Conservation (phyloP, 30 jellyfish, hydroid and myxozoan species). For the Chrysaora quinquecirrha region DNA sequence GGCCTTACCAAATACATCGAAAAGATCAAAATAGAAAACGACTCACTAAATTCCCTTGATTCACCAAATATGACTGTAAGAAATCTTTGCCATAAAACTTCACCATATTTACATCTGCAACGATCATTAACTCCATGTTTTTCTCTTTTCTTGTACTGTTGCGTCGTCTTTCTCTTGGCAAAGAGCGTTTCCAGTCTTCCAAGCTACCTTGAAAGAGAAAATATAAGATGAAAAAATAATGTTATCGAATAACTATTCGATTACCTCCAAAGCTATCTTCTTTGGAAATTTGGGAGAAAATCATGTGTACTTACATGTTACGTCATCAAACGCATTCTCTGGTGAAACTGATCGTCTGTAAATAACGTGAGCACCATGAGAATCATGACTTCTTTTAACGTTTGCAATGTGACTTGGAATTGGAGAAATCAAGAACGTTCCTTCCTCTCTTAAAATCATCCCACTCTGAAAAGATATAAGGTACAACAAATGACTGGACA, state of each 20-base stretch:
- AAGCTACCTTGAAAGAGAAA: not conserved
- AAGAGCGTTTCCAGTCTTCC: not conserved
- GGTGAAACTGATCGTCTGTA: not conserved
- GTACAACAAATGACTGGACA: not conserved
- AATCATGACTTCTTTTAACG: not conserved
- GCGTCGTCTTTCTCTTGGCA: not conserved
- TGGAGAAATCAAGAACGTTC: not conserved
- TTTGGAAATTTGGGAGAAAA: not conserved
- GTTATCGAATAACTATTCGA: no score
- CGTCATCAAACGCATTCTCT: not conserved
- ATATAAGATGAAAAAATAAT: not conserved
- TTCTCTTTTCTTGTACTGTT: constrained; percentile 29
- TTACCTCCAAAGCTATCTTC: no score
- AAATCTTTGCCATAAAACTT: constrained; percentile 57
- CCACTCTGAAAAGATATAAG: constrained; percentile 10
- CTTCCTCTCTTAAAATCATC: constrained; percentile 6
- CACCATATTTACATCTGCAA: constrained; percentile 83
- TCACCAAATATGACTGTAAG: constrained; percentile 62
- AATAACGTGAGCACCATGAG: constrained; percentile 41
- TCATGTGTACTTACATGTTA: not conserved
- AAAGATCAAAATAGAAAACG: no score
- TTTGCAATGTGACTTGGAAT: not conserved
- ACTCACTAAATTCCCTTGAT: constrained; percentile 88
- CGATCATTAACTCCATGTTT: constrained; percentile 86
- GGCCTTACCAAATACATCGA: not conserved